These are phyloP conservation scores for Oscheius onirici DNA, from an alignment of 2,888 invertebrate genomes.

Conservation along the genomic window DNA sequence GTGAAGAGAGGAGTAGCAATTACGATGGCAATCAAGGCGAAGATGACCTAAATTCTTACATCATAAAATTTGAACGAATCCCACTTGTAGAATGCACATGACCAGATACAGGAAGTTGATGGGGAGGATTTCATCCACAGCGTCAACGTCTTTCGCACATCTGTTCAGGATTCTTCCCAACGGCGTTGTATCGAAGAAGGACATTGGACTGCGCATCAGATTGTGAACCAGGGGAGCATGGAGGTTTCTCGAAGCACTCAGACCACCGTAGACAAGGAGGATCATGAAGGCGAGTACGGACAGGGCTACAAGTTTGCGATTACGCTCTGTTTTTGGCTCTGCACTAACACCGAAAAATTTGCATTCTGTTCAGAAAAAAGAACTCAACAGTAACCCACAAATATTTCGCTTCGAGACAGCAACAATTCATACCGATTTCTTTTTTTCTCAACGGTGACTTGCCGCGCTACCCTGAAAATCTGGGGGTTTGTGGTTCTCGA, in stretches of 20 bases:
- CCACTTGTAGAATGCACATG: slow-evolving; percentile 57
- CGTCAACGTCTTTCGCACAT: slow-evolving; percentile 68
- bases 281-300: slow-evolving; percentile 38
- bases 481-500: too few relatives aligned
- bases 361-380: too few relatives aligned
- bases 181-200: slow-evolving; percentile 73
- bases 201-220: slow-evolving; percentile 67
- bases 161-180: slow-evolving; percentile 73
- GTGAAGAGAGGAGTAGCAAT: slow-evolving; percentile 66
- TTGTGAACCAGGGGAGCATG: slow-evolving; percentile 56
- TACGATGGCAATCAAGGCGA: slow-evolving; percentile 62
- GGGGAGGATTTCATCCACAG: slow-evolving; percentile 58
- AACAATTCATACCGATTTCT: too few relatives aligned
- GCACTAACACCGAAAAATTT: too few relatives aligned
- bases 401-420: too few relatives aligned
- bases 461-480: too few relatives aligned
- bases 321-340: too few relatives aligned
- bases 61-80: too few relatives aligned
- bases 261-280: slow-evolving; percentile 56
- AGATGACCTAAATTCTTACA: slow-evolving; percentile 41
- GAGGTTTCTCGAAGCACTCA: slow-evolving; percentile 60
- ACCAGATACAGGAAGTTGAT: slow-evolving; percentile 63
- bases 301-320: not conserved
- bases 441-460: too few relatives aligned
- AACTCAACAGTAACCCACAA: too few relatives aligned